Evolutionary conservation across 2,888 invertebrate genomes (phyloP), one percentile per base, ranked within the genome.

Genomic region (Pristionchus exspectatus): DNA sequence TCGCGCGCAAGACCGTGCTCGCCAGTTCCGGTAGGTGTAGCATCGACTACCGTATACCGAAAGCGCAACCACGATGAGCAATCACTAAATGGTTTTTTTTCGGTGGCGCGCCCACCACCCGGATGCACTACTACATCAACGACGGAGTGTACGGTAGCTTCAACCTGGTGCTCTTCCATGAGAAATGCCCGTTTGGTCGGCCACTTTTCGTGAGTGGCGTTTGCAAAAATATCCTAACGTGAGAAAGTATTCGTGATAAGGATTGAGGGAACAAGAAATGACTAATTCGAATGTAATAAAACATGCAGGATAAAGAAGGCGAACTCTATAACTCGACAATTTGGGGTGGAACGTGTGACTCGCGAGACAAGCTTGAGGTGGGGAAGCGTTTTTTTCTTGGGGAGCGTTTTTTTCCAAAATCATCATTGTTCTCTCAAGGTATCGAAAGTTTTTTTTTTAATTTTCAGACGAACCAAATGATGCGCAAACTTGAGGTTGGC

Each of bases 101-200:
- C 14, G 92, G 93, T 85, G 90, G 90, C 18, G 90, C 90, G 33
- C 91, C 91, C 50, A 91, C 92, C 14, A 93, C 92, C 12, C 95
- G 96, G 95, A 98, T 98, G 98, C 63, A 63, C 63, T 99, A 99
- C 96, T 99, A 98, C 96, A 97, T 99, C 95, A 99, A 99, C 96
- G 99, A 99, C 96, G 99, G 99, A 10, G 98, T 99, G 90, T 99
- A 99, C 96, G 98, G 99, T 90, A 98, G 98, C 90, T 99, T 99
- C 96, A 99, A 99, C 96, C 44, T 50, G 14, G 63, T 98, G 98
- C 96, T 96, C 98, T 93, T 96, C 99, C 66, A 98, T 97, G 94
- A 98, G 99, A 96, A 98, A 98, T 95, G 97, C 97, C 93, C 96
- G 16, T 96, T 96, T 88, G 97, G 97, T 3, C 95, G 96, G 90